A percentile compares a stretch with the other conserved stretches of the same genome.
Conservation (phyloP, 2,888 invertebrate species). For the Hirtodrosophila duncani region DNA sequence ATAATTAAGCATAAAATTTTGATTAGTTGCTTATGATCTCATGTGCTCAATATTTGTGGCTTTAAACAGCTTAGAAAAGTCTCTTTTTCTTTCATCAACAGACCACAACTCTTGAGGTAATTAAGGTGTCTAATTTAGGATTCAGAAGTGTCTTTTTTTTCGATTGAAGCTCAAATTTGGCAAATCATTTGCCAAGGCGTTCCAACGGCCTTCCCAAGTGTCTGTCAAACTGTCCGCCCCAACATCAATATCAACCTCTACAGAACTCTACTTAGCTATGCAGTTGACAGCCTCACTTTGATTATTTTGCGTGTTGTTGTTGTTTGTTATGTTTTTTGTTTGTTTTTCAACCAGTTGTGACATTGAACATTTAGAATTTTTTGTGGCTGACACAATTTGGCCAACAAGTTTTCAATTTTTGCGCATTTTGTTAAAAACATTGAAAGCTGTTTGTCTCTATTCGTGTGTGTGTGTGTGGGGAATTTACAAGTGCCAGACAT, state of each 20-base stretch:
- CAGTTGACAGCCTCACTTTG: conserved; percentile 54
- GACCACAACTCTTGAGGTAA: no score
- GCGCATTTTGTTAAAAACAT: conserved; percentile 43
- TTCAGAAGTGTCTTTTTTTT: no score
- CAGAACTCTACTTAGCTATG: conserved; percentile 56
- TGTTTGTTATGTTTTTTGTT: conserved; percentile 18
- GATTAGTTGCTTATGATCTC: conserved; percentile 31
- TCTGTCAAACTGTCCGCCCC: conserved; percentile 31
- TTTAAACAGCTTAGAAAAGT: no score
- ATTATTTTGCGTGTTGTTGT: conserved; percentile 46
- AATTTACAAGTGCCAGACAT: no score
- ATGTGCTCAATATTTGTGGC: conserved; percentile 10
- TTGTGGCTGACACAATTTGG: conserved; percentile 46
- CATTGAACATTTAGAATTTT: conserved; percentile 48
- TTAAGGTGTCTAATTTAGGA: no score
- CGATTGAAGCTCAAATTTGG: no score
- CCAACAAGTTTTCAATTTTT: conserved; percentile 32
- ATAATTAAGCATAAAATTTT: conserved; percentile 27
- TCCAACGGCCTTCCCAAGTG: background rate
- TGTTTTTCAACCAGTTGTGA: conserved; percentile 50
- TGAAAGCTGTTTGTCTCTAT: no score
- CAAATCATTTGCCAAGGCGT: no score
- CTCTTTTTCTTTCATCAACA: no score
- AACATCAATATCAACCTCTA: conserved; percentile 17
- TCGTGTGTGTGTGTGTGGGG: no score